Base-by-base conservation (phyloP, 2,113 vertebrate genomes). In the Henicopernis longicauda region DNA sequence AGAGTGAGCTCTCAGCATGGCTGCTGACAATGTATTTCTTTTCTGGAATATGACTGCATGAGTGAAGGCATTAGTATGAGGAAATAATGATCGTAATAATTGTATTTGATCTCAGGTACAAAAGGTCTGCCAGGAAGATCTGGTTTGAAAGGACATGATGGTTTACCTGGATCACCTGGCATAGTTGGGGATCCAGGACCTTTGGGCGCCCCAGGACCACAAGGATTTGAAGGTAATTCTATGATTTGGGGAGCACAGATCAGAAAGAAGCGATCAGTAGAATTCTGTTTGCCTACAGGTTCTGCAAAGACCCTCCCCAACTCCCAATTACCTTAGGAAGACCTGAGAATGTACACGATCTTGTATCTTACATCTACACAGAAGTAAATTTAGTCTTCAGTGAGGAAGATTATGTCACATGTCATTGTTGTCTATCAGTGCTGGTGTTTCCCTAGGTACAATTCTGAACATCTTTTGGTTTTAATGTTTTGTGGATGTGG, bases 181-280 rank as follows among this genome's bases (percentile, higher is more conserved):
- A 3, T 63, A 14, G 11, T 34, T 21, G 99, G 99, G 81, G 99
- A 99, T n/a, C 92, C 98, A 26, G 99, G 99, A 79, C 79, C 96
- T 36, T 79, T 97, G 4, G 99, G 99, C 70, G 97, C 97, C 70
- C 98, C 98, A 76, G 99, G 99, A 90, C 77, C 96, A 71, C 97
- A 98, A 62, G 99, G 99, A 94, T 97, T 98, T 73, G 98, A 98
- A 98, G 99, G 99, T 98, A 93, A 97, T 62, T 62, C 59, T 88
- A 32, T 73, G 26, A 34, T 76, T 59, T 79, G 57, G 16, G 21
- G 21, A 74, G 42, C 74, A 54, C 20, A 54, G 45, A 47, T 82
- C 29, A 38, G 44, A 44, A 78, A 81, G 63, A 76, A 73, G 29
- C 23, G 23, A 36, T 31, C 8, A 17, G n/a, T 27, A 63, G 66